These are phyloP conservation scores for Chiroxiphia lanceolata DNA, from an alignment of 2,797 vertebrate species.

Conservation along the genomic window DNA sequence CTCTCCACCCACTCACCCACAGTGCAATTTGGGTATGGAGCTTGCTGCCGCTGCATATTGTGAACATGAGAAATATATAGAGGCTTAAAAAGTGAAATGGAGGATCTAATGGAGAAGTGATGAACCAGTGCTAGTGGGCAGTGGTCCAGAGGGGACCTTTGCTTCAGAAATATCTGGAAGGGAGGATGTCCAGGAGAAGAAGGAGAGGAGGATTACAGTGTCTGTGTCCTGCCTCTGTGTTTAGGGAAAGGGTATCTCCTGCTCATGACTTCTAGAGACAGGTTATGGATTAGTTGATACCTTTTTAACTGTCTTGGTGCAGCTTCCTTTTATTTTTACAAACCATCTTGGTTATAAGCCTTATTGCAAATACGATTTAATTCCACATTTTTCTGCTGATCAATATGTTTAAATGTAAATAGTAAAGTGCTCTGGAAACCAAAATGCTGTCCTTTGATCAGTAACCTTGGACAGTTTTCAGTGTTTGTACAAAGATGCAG, in stretches of 20 bases:
- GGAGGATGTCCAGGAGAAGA: background rate
- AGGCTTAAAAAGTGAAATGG: background rate
- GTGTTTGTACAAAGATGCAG: background rate
- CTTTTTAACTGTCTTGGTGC: background rate
- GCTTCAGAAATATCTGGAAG: background rate
- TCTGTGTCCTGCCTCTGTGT: background rate
- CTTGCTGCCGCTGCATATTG: accelerated
- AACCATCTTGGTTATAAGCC: background rate
- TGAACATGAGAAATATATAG: background rate
- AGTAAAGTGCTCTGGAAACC: background rate
- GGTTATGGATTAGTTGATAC: background rate
- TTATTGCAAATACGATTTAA: background rate
- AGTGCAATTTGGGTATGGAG: background rate
- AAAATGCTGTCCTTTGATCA: background rate
- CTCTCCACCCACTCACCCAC: background rate
- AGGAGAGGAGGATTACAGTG: background rate
- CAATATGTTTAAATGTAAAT: background rate
- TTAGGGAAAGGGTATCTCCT: background rate
- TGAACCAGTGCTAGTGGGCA: background rate
- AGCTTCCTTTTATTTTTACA: background rate
- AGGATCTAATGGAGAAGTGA: background rate
- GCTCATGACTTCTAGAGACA: background rate
- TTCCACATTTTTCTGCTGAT: background rate
- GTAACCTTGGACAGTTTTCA: background rate
- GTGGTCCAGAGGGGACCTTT: background rate